These are phyloP conservation scores for Ophioninae sp. DNA, from an alignment of 2,888 invertebrate species.

Conservation along the genomic window DNA sequence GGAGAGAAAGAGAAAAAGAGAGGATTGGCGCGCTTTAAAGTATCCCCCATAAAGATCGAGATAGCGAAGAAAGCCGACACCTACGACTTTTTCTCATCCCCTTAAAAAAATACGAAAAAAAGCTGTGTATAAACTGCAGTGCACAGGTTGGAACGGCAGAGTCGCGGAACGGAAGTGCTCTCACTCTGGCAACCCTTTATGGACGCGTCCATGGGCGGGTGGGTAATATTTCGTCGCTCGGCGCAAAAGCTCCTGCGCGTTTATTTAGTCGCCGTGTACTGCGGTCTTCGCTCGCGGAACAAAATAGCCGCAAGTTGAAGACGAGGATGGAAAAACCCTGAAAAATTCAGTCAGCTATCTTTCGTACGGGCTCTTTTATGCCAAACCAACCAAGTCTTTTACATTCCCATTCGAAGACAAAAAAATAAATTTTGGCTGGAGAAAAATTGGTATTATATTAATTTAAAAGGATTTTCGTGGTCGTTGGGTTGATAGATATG, in stretches of 20 bases:
- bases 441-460: background rate
- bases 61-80: conserved; percentile 69
- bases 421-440: background rate
- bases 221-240: conserved; percentile 52
- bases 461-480: too few species aligned
- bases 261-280: conserved; percentile 30
- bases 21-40: conserved; percentile 72
- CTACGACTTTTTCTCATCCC: conserved; percentile 53
- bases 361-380: background rate
- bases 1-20: background rate
- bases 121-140: conserved; percentile 24
- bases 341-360: conserved; percentile 17
- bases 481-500: background rate
- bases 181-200: conserved; percentile 34
- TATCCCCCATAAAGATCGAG: conserved; percentile 74
- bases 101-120: background rate
- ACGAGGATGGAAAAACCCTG: background rate
- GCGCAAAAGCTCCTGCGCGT: conserved; percentile 24
- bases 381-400: background rate
- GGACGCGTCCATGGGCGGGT: conserved; percentile 25
- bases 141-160: conserved; percentile 59
- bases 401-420: background rate
- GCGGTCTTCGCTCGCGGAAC: conserved; percentile 17
- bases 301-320: conserved; percentile 15
- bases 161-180: conserved; percentile 31